phyloP scores from a whole-genome alignment of 1,140 invertebrate species.

The Archivesica marissinica region DNA sequence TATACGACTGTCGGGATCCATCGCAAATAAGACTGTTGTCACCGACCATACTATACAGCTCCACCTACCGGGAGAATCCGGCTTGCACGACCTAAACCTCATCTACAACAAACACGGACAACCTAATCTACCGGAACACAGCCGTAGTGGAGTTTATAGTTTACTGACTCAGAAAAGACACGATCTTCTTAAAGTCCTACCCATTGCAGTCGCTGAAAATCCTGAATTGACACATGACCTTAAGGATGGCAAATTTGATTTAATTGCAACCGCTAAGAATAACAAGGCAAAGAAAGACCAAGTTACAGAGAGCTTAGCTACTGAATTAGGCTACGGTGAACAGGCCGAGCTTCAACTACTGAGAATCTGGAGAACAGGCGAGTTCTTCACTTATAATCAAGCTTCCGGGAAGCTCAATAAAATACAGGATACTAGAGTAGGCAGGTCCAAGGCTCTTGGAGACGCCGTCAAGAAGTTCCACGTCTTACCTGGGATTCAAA shows the following conservation, averaged over 20 bases:
- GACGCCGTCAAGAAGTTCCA: conserved; percentile 7
- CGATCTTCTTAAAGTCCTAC: conserved; percentile 27
- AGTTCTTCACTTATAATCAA: conserved; percentile 51
- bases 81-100: conserved; percentile 24
- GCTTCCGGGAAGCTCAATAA: conserved; percentile 12
- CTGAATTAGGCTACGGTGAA: neutral
- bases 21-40: conserved; percentile 13
- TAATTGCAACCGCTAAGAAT: conserved; percentile 31
- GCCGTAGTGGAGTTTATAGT: conserved; percentile 22
- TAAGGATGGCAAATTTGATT: conserved; percentile 47
- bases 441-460: neutral
- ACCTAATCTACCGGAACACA: conserved; percentile 10
- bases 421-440: neutral
- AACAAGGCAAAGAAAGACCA: neutral
- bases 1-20: conserved; percentile 35
- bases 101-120: conserved; percentile 36
- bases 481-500: conserved; percentile 6
- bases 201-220: neutral
- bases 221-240: neutral
- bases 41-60: conserved; percentile 46
- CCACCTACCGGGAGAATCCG: conserved; percentile 7
- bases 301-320: neutral
- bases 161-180: conserved; percentile 21
- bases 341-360: conserved; percentile 37
- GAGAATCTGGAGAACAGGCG: conserved; percentile 31